Conservation (phyloP, 2,888 invertebrate species). For the Amphipoea oculea region DNA sequence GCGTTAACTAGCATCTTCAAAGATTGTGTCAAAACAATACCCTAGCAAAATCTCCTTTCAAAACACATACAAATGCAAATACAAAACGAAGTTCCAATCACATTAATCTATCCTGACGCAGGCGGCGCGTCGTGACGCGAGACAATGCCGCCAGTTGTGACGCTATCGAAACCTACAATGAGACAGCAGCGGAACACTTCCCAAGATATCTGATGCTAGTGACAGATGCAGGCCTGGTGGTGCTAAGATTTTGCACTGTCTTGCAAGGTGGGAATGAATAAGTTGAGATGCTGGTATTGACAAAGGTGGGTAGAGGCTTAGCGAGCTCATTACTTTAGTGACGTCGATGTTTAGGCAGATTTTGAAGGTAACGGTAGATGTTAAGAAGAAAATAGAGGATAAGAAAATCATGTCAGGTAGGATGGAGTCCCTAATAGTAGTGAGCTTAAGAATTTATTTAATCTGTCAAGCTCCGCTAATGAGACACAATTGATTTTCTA, state of each 20-base stretch:
- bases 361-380: not conserved
- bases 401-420: not conserved
- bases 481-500: too few species aligned
- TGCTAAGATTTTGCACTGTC: constrained; percentile 22
- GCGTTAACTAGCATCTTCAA: not conserved
- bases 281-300: not conserved
- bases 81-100: constrained; percentile 30
- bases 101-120: constrained; percentile 33
- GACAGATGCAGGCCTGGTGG: constrained; percentile 20
- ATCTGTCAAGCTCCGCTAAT: too few species aligned
- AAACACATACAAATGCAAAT: constrained; percentile 18
- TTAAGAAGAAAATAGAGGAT: not conserved
- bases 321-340: not conserved
- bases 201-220: constrained; percentile 57
- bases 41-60: not conserved
- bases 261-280: constrained; percentile 9
- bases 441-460: not conserved
- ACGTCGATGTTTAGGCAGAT: not conserved
- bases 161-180: constrained; percentile 39
- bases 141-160: constrained; percentile 32
- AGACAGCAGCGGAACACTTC: constrained; percentile 37
- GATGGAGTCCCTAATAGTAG: not conserved
- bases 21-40: not conserved
- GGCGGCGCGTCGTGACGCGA: not conserved
- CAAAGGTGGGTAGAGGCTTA: not conserved